Evolutionary conservation across 2,113 vertebrate genomes (phyloP).

Genomic region (Chloebia gouldiae): DNA sequence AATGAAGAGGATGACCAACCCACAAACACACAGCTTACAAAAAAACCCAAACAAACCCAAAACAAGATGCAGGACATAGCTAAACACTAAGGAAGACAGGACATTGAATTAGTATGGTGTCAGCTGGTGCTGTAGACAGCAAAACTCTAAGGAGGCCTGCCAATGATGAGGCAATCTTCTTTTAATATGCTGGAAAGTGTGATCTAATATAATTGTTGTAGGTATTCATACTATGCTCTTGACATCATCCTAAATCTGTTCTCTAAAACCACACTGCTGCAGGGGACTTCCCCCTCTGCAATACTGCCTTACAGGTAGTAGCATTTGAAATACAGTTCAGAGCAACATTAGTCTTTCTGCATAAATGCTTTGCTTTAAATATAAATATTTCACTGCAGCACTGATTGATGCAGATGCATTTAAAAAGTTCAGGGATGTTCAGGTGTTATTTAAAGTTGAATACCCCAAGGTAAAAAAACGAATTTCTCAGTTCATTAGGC

Average conservation of each 20-base stretch:
- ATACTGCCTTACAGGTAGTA: not conserved
- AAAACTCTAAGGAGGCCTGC: not conserved
- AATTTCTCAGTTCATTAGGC: not conserved
- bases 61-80: not conserved
- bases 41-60: not conserved
- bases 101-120: not conserved
- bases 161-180: not conserved
- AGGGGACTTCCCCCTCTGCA: not conserved
- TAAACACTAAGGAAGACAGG: not conserved
- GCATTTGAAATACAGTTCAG: not conserved
- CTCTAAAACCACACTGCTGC: not conserved
- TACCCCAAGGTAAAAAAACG: not conserved
- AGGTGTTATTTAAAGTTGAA: not conserved
- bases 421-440: not conserved
- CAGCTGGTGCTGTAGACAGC: not conserved
- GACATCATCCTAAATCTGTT: not conserved
- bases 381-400: not conserved
- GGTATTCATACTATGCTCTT: not conserved
- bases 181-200: not conserved
- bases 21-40: rapidly evolving
- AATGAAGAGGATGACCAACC: not conserved
- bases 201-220: not conserved
- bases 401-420: not conserved
- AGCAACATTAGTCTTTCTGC: not conserved
- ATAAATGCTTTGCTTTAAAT: not conserved